Conservation (phyloP, 2,113 vertebrate species). For the Apeltes quadracus region DNA sequence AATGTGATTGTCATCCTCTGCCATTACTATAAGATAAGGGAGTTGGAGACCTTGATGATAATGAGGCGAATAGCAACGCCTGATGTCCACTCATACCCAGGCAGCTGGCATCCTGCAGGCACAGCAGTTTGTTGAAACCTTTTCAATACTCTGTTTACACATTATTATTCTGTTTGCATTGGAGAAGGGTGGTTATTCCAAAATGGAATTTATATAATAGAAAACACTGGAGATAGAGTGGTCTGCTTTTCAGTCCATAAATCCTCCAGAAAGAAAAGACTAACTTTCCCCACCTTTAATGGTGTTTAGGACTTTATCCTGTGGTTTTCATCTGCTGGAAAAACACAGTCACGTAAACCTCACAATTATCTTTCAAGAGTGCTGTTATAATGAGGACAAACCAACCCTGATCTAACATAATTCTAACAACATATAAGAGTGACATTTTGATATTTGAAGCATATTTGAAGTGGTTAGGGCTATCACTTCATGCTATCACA, state of each 20-base stretch:
- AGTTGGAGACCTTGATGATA: conserved; percentile 31
- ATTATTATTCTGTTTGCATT: conserved; percentile 26
- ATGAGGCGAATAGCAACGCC: conserved; percentile 44
- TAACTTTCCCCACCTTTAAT: not conserved
- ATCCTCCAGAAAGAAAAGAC: not conserved
- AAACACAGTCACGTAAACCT: not conserved
- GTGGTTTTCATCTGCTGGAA: not conserved
- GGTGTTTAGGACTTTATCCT: not conserved
- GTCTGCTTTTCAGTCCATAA: not conserved
- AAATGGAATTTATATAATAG: conserved; percentile 8
- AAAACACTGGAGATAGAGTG: not conserved
- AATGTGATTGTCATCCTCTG: not conserved
- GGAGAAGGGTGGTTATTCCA: conserved; percentile 9
- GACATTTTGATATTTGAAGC: not conserved
- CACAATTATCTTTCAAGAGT: conserved; percentile 1
- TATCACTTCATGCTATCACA: too few species aligned
- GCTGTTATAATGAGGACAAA: conserved; percentile 2
- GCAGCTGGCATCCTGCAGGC: conserved; percentile 51
- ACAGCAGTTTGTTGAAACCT: conserved; percentile 42
- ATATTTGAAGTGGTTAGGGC: not conserved
- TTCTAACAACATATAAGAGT: not conserved
- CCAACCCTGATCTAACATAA: not conserved
- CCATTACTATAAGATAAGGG: not conserved
- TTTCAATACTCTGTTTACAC: conserved; percentile 30
- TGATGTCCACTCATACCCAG: conserved; percentile 49